Percentiles rank a stretch among this genome's conserved stretches.
phyloP scores from a whole-genome alignment of 1,140 invertebrate genomes.

The Apis florea region DNA sequence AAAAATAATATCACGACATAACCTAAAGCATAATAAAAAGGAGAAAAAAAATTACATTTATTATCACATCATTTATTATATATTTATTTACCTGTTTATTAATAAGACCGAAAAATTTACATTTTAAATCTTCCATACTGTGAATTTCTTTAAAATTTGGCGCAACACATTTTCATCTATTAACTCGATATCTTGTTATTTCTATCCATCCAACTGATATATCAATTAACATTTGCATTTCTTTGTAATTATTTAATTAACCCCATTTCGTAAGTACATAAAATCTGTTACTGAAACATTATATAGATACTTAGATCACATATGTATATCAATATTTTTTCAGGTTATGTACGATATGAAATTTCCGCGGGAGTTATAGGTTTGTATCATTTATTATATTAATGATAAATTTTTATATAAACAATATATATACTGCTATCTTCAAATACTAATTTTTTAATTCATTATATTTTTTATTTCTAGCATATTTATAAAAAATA shows the following conservation, averaged over 20 bases:
- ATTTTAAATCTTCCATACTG: slow-evolving; percentile 76
- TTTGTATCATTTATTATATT: not conserved
- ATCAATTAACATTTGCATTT: slow-evolving; percentile 12
- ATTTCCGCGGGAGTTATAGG: not conserved
- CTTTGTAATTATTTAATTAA: slow-evolving; percentile 13
- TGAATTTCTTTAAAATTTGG: slow-evolving; percentile 20
- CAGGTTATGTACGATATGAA: slow-evolving; percentile 20
- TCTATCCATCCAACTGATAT: not conserved
- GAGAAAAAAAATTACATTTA: not conserved
- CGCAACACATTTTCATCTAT: slow-evolving; percentile 50
- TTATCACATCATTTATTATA: not conserved
- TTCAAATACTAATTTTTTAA: not conserved
- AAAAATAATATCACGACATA: slow-evolving; percentile 9
- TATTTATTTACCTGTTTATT: slow-evolving; percentile 71
- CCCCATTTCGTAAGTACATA: not conserved
- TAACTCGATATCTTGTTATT: slow-evolving; percentile 9
- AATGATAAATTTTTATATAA: not conserved
- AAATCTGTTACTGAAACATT: not conserved
- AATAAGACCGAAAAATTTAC: slow-evolving; percentile 75
- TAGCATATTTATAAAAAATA: not conserved
- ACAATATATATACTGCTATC: not conserved
- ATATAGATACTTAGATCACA: not conserved
- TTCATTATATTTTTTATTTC: not conserved
- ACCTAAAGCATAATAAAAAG: not conserved
- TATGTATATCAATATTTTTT: slow-evolving; percentile 23